These are phyloP conservation scores for Stictocephala bisonia DNA, from an alignment of 2,888 invertebrate genomes.

Conservation along the genomic window DNA sequence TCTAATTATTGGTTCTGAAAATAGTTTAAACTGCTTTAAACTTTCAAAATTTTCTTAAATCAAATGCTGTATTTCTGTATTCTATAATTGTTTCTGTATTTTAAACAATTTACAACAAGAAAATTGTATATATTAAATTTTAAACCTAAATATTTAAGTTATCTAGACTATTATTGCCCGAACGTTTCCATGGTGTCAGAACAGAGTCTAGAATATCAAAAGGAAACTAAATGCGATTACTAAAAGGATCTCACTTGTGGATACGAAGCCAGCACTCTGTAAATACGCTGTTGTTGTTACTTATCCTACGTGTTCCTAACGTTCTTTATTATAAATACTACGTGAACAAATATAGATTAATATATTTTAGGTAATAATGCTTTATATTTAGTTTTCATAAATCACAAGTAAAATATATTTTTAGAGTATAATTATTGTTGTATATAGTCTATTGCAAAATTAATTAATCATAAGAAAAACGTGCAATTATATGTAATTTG, in stretches of 20 bases:
- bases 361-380: slow-evolving; percentile 30
- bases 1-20: not conserved
- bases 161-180: no score
- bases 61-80: no score
- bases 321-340: slow-evolving; percentile 6
- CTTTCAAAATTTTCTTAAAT: not conserved
- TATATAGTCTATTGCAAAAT: slow-evolving; percentile 28
- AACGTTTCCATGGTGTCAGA: no score
- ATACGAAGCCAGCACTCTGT: not conserved
- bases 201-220: no score
- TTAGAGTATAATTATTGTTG: slow-evolving; percentile 36
- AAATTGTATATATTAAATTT: no score
- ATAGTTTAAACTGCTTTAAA: not conserved
- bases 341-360: no score
- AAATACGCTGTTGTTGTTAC: not conserved
- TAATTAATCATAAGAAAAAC: slow-evolving; percentile 27
- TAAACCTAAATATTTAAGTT: no score
- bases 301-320: slow-evolving; percentile 28
- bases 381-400: slow-evolving; percentile 8
- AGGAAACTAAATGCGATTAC: no score
- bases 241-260: not conserved
- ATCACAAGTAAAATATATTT: not conserved
- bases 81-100: no score
- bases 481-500: slow-evolving; percentile 34
- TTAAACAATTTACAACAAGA: no score